These are phyloP conservation scores for Brenthis ino DNA, from an alignment of 2,888 invertebrate genomes.

Conservation along the genomic window DNA sequence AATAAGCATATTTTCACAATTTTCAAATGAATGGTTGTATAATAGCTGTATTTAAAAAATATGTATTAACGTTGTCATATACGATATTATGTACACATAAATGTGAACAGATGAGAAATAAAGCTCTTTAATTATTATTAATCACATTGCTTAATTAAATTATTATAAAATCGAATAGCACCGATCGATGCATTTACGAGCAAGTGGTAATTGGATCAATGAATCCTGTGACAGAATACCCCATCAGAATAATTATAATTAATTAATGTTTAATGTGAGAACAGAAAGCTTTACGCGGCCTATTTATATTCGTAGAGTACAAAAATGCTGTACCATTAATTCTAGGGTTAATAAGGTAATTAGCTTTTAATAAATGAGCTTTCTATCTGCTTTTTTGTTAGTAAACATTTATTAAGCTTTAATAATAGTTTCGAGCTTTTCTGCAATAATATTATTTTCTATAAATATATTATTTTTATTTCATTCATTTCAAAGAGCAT, in stretches of 20 bases:
- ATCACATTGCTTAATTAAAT: slow-evolving; percentile 54
- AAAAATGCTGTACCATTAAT: too few relatives aligned
- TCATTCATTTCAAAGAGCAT: too few relatives aligned
- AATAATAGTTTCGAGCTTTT: too few relatives aligned
- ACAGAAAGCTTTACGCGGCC: slow-evolving; percentile 2
- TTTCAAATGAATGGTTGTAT: slow-evolving; percentile 35
- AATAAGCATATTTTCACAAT: slow-evolving; percentile 53
- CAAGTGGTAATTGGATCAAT: slow-evolving; percentile 57
- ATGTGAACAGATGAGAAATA: background rate
- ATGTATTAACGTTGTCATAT: background rate
- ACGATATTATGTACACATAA: background rate
- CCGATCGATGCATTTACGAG: slow-evolving; percentile 58
- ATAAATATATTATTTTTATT: too few relatives aligned
- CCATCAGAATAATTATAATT: slow-evolving; percentile 42
- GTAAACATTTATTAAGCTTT: too few relatives aligned
- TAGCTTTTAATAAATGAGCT: too few relatives aligned
- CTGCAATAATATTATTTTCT: too few relatives aligned
- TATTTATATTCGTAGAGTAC: too few relatives aligned
- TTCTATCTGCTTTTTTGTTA: too few relatives aligned
- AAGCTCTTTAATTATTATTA: slow-evolving; percentile 44
- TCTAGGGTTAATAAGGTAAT: too few relatives aligned
- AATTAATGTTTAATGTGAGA: slow-evolving; percentile 38
- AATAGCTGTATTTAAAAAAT: slow-evolving; percentile 12
- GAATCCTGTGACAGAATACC: slow-evolving; percentile 41
- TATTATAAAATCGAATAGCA: slow-evolving; percentile 52